Conservation (phyloP, 2,113 vertebrate species). For the Rhinichthys klamathensis region DNA sequence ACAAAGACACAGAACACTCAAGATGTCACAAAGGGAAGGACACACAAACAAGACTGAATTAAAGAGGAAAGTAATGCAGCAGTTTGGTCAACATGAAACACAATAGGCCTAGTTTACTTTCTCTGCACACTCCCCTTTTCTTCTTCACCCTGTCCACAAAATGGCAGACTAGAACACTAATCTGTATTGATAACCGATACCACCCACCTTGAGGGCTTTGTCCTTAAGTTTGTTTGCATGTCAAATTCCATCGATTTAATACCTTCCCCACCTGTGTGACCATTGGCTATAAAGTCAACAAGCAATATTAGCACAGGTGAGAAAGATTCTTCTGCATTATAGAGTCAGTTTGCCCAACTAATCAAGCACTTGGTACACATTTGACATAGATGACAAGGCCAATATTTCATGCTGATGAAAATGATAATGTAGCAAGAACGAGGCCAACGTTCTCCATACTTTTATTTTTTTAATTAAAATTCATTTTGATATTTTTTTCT, state of each 20-base stretch:
- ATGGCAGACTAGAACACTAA: slow-evolving; percentile 53
- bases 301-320: slow-evolving; percentile 2
- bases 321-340: not conserved
- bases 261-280: slow-evolving; percentile 11
- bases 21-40: slow-evolving; percentile 41
- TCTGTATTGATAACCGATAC: slow-evolving; percentile 56
- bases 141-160: slow-evolving; percentile 47
- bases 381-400: not conserved
- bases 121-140: slow-evolving; percentile 27
- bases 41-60: slow-evolving; percentile 25
- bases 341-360: not conserved
- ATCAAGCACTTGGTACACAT: not conserved
- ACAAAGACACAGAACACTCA: slow-evolving; percentile 32
- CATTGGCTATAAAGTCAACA: slow-evolving; percentile 21
- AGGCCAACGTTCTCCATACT: not conserved
- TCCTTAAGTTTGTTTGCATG: slow-evolving; percentile 37
- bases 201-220: slow-evolving; percentile 63
- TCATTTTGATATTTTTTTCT: not conserved
- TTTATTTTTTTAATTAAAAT: not conserved
- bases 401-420: too few species aligned
- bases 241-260: not conserved
- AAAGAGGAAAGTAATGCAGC: slow-evolving; percentile 37
- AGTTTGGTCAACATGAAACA: slow-evolving; percentile 48
- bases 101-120: slow-evolving; percentile 46
- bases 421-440: not conserved